Evolutionary conservation across 2,113 vertebrate genomes (phyloP).

Genomic region (Caretta caretta): DNA sequence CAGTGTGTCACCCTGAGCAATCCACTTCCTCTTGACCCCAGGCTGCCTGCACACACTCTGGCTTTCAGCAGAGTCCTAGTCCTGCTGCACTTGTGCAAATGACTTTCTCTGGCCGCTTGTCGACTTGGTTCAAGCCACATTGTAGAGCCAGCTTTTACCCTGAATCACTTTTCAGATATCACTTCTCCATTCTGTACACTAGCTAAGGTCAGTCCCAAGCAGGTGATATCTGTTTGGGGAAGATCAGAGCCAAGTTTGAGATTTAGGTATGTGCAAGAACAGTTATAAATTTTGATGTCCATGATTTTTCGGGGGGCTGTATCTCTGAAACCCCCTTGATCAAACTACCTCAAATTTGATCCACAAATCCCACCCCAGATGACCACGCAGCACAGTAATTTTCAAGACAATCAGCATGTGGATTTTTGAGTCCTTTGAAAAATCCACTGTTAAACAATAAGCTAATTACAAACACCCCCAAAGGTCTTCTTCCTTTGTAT

Average conservation of each 20-base stretch:
- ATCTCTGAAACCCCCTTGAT: neutral
- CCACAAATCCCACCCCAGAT: neutral
- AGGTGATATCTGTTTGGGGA: neutral
- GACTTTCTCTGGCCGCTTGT: neutral
- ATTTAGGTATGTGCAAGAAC: no score
- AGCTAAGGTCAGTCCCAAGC: neutral
- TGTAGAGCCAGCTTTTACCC: neutral
- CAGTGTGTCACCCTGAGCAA: fast-evolving
- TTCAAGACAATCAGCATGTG: neutral
- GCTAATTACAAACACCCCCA: neutral
- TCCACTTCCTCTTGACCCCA: fast-evolving
- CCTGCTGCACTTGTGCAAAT: neutral
- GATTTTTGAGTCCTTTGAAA: neutral
- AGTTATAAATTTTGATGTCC: neutral
- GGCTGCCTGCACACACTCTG: fast-evolving
- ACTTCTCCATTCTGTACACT: no score
- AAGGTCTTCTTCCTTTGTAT: neutral
- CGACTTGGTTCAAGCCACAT: neutral
- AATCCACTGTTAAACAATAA: neutral
- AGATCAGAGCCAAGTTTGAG: no score
- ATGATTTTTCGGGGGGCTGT: neutral
- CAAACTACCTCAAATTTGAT: neutral
- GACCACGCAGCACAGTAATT: neutral
- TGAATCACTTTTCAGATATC: neutral
- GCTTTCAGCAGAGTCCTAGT: neutral